Evolutionary conservation across 2,888 invertebrate species (phyloP).

Genomic region (Myopa tessellatipennis): DNA sequence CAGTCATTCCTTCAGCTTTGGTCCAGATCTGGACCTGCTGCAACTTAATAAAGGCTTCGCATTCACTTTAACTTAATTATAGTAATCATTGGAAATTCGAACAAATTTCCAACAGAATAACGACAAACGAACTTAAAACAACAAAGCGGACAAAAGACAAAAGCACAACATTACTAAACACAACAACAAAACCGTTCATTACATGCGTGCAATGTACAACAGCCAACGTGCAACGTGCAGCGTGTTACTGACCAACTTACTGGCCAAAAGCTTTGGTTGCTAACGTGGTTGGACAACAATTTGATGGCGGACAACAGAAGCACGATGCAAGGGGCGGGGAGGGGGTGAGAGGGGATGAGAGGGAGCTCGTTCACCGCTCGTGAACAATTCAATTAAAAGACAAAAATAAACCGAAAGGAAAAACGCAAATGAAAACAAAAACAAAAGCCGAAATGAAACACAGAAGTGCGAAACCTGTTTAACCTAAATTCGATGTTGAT

Average conservation of each 20-base stretch:
- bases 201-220: slow-evolving; percentile 10
- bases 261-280: not conserved
- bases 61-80: slow-evolving; percentile 35
- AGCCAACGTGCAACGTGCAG: slow-evolving; percentile 1
- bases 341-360: not conserved
- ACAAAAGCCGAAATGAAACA: slow-evolving; percentile 7
- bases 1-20: not conserved
- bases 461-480: slow-evolving; percentile 28
- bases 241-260: slow-evolving; percentile 23
- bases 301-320: too few relatives aligned
- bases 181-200: slow-evolving; percentile 6
- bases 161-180: not conserved
- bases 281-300: not conserved
- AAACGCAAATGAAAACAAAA: not conserved
- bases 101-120: slow-evolving; percentile 18
- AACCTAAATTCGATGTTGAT: slow-evolving; percentile 27
- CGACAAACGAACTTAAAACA: slow-evolving; percentile 6
- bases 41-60: slow-evolving; percentile 29
- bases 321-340: not conserved
- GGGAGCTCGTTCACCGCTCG: not conserved
- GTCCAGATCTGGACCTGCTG: slow-evolving; percentile 28
- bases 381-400: not conserved
- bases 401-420: not conserved
- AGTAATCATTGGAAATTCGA: slow-evolving; percentile 33
- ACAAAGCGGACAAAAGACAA: not conserved